Evolutionary conservation across 2,113 vertebrate genomes (phyloP).

Genomic region (Malaclemys terrapin): DNA sequence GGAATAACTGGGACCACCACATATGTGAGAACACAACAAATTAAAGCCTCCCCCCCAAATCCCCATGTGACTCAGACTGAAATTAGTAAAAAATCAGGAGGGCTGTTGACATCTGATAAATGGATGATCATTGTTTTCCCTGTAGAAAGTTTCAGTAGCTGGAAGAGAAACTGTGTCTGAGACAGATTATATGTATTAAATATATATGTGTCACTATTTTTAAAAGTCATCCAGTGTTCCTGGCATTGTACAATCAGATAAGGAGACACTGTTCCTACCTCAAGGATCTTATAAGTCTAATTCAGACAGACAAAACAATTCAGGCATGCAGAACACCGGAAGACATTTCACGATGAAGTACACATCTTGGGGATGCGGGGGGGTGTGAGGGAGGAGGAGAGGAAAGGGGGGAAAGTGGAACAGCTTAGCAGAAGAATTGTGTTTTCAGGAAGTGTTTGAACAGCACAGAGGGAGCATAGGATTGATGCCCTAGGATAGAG

Average conservation of each 20-base stretch:
- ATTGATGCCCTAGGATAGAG: neutral
- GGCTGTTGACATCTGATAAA: neutral
- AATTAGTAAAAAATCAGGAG: neutral
- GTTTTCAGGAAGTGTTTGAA: constrained; percentile 3
- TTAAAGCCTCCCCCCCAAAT: neutral
- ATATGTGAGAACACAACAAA: neutral
- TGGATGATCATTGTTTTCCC: neutral
- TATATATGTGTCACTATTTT: neutral
- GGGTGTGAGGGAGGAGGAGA: too few relatives aligned
- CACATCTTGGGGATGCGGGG: neutral
- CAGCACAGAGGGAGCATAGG: neutral
- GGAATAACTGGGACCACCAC: neutral
- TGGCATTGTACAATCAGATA: neutral
- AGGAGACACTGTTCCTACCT: neutral
- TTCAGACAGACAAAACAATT: neutral
- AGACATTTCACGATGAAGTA: neutral
- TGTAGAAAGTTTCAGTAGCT: neutral
- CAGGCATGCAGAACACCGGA: neutral
- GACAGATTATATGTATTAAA: neutral
- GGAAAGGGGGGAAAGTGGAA: neutral
- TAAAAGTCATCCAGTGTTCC: neutral
- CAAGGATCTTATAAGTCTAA: neutral
- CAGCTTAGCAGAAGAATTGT: neutral
- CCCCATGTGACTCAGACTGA: neutral
- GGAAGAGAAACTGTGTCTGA: neutral